Evolutionary conservation across 2,113 vertebrate species (phyloP).

Genomic region (Neogobius melanostomus): DNA sequence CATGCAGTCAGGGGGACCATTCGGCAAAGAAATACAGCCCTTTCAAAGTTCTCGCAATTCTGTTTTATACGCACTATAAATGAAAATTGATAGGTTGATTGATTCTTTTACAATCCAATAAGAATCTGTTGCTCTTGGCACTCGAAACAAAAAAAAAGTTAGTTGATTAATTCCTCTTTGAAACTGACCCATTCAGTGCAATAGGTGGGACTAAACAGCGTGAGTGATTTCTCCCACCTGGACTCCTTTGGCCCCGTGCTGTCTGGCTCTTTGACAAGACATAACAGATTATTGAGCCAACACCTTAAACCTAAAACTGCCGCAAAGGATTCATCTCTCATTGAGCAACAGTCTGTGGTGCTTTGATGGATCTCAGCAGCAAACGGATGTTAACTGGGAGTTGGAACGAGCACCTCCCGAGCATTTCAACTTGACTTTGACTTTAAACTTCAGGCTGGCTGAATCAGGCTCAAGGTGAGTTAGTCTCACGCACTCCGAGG

Average conservation of each 20-base stretch:
- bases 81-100: conserved; percentile 3
- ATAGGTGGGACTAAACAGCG: conserved; percentile 1
- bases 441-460: conserved; percentile 17
- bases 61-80: neutral
- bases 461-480: conserved; percentile 13
- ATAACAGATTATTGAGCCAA: conserved; percentile 29
- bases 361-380: conserved; percentile 23
- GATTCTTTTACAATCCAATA: conserved; percentile 3
- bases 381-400: conserved; percentile 20
- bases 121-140: conserved; percentile 1
- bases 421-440: conserved; percentile 33
- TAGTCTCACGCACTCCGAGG: neutral
- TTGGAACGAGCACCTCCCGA: conserved; percentile 9
- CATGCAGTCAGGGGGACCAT: conserved; percentile 4
- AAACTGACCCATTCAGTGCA: neutral
- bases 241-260: conserved; percentile 8
- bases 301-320: conserved; percentile 35
- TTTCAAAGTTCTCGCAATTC: conserved; percentile 1
- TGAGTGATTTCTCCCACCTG: conserved; percentile 3
- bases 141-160: too few species aligned
- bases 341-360: conserved; percentile 3
- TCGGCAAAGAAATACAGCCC: conserved; percentile 3
- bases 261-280: conserved; percentile 26
- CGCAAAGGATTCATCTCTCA: conserved; percentile 39
- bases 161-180: conserved; percentile 3